Conservation (phyloP, 1,140 invertebrate species). For the Trigoniulus corallinus region DNA sequence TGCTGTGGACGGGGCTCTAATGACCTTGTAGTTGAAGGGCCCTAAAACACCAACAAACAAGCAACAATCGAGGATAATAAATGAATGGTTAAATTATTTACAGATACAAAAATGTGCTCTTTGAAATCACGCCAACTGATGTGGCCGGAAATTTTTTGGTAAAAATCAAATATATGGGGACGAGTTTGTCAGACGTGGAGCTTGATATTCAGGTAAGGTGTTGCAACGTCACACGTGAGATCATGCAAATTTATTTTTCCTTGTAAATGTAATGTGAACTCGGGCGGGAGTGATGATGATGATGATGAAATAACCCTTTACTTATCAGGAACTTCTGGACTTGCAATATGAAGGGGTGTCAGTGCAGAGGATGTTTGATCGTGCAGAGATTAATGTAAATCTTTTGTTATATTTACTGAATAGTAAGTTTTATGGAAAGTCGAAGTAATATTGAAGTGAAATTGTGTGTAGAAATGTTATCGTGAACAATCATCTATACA, state of each 20-base stretch:
- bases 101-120: conserved; percentile 53
- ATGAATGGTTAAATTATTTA: conserved; percentile 10
- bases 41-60: too few relatives aligned
- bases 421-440: conserved; percentile 57
- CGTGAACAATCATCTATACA: too few relatives aligned
- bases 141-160: conserved; percentile 50
- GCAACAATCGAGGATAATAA: neutral
- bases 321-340: conserved; percentile 48
- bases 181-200: conserved; percentile 56
- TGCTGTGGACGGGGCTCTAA: too few relatives aligned
- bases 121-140: conserved; percentile 54
- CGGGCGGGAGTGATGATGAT: too few relatives aligned
- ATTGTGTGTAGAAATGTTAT: too few relatives aligned
- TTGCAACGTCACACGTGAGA: too few relatives aligned
- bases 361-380: conserved; percentile 62
- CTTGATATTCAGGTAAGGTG: conserved; percentile 43
- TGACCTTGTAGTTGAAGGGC: too few relatives aligned
- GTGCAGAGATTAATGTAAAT: conserved; percentile 62
- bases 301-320: conserved; percentile 5
- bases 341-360: conserved; percentile 60
- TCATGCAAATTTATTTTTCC: conserved; percentile 11
- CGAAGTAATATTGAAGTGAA: conserved; percentile 14
- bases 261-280: conserved; percentile 1
- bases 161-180: conserved; percentile 61
- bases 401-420: conserved; percentile 55